A percentile compares a stretch with the other conserved stretches of the same genome.
Evolutionary conservation across 2,888 invertebrate species (phyloP).

Genomic region (Amblyteles armatorius): DNA sequence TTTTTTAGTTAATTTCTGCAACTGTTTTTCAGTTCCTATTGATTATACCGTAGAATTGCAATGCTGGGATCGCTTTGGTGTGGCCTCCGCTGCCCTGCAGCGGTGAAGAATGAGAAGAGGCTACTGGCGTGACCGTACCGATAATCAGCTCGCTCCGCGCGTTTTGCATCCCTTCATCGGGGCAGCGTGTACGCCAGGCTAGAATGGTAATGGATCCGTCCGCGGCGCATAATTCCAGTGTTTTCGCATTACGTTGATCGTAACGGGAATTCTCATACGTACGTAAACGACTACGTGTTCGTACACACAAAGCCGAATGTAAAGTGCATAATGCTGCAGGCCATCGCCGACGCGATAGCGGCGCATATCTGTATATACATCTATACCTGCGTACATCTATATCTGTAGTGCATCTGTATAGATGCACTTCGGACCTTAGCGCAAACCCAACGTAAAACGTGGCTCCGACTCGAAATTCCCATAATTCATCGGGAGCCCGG

Average conservation of each 20-base stretch:
- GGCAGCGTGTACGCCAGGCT: constrained; percentile 24
- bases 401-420: too few relatives aligned
- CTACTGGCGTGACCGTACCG: constrained; percentile 45
- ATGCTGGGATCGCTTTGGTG: constrained; percentile 10
- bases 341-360: constrained; percentile 16
- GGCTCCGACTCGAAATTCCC: constrained; percentile 69
- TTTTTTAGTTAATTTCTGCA: not conserved
- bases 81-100: not conserved
- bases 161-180: constrained; percentile 46
- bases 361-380: constrained; percentile 33
- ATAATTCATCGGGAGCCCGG: constrained; percentile 74
- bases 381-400: too few relatives aligned
- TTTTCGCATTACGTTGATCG: constrained; percentile 58
- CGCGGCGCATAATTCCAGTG: constrained; percentile 59
- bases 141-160: constrained; percentile 31
- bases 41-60: not conserved
- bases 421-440: constrained; percentile 49
- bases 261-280: constrained; percentile 48
- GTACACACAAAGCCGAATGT: constrained; percentile 39
- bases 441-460: constrained; percentile 64
- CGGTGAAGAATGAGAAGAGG: constrained; percentile 15
- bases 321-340: constrained; percentile 47
- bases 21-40: not conserved
- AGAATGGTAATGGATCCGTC: constrained; percentile 65
- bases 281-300: constrained; percentile 33